Conservation (phyloP, 2,888 invertebrate genomes). For the Notocelia uddmanniana region DNA sequence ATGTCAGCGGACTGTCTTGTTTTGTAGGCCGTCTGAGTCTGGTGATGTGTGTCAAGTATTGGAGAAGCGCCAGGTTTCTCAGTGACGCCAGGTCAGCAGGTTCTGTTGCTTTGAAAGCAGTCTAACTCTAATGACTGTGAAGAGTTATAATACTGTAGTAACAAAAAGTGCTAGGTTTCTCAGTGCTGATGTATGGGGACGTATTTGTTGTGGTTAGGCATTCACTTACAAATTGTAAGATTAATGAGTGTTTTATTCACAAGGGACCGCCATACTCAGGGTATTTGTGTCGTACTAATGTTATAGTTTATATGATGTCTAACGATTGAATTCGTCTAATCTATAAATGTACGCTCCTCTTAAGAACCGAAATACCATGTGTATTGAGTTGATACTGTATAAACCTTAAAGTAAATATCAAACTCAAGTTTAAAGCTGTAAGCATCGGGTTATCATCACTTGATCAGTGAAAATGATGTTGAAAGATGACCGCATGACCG, state of each 20-base stretch:
- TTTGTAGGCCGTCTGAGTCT: background rate
- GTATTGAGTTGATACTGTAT: background rate
- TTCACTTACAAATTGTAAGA: background rate
- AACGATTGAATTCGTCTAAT: background rate
- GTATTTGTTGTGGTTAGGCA: background rate
- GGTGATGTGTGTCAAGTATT: no score
- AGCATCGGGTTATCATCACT: background rate
- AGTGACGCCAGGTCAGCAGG: background rate
- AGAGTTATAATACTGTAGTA: no score
- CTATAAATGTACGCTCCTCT: background rate
- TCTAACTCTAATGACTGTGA: background rate
- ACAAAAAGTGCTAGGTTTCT: background rate
- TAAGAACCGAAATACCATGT: background rate
- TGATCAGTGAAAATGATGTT: no score
- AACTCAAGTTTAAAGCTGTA: background rate
- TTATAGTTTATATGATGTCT: background rate
- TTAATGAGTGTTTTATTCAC: background rate
- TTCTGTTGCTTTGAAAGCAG: background rate
- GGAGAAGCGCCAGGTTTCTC: background rate
- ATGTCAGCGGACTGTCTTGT: background rate
- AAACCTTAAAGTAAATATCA: background rate
- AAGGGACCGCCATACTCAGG: background rate
- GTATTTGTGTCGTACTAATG: background rate
- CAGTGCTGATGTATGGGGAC: background rate
- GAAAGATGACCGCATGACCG: background rate